Percentiles rank a stretch among this genome's conserved stretches.
These are phyloP conservation scores for Hoplodrina ambigua DNA, from an alignment of 2,888 invertebrate genomes.

Conservation along the genomic window DNA sequence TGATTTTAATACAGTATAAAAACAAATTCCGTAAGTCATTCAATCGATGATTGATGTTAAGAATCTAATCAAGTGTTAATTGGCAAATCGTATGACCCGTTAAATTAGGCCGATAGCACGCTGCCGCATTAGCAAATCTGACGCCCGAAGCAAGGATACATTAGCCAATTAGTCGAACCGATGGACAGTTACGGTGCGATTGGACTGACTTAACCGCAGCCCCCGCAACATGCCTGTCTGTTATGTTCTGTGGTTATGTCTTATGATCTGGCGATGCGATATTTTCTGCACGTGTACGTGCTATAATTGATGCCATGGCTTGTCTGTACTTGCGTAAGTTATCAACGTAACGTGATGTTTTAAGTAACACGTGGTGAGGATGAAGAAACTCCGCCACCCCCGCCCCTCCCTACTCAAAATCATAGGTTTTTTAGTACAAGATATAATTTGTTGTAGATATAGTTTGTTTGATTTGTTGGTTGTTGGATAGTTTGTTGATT, in stretches of 20 bases:
- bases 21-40: too few species aligned
- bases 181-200: slow-evolving; percentile 16
- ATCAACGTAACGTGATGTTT: too few species aligned
- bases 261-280: neutral
- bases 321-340: too few species aligned
- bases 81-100: slow-evolving; percentile 33
- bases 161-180: slow-evolving; percentile 47
- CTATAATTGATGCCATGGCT: neutral
- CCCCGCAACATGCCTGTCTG: neutral
- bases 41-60: slow-evolving; percentile 15
- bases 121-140: slow-evolving; percentile 53
- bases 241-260: slow-evolving; percentile 4
- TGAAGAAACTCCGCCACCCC: too few species aligned
- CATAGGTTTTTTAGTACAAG: too few species aligned
- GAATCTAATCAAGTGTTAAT: slow-evolving; percentile 28
- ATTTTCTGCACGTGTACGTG: neutral
- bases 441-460: too few species aligned
- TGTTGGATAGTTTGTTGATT: too few species aligned
- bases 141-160: slow-evolving; percentile 52
- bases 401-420: too few species aligned
- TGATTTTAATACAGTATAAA: neutral
- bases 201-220: neutral
- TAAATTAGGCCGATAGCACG: slow-evolving; percentile 40
- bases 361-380: too few species aligned
- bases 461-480: too few species aligned